Base-by-base conservation (phyloP, 2,888 invertebrate species). In the Atrina japonica region DNA sequence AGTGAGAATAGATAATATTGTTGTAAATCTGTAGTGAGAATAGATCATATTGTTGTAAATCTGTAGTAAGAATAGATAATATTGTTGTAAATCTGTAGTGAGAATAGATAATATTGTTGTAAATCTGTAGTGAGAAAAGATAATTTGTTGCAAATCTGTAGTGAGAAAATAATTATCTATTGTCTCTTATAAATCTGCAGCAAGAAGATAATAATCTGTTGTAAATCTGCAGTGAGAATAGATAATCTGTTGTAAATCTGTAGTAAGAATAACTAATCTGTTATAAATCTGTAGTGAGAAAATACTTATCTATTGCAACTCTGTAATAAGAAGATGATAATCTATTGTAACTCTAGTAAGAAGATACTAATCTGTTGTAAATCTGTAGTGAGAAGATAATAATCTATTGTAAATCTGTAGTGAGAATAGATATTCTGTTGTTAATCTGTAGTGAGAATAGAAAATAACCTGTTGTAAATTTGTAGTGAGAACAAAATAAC, bases 1-100 rank as follows among this genome's bases (percentile, higher is more conserved):
- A n/a, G n/a, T n/a, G n/a, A n/a, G n/a, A 95, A 89, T 96, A 95
- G 0, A 97, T 97, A 73, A 88, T 77, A 40, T 82, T 75, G 23
- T 80, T 77, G 69, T 89, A 90, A 2, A 87, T 74, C 88, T 88
- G 73, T 30, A 77, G 72, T 50, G 14, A 53, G 27, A 67, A n/a
- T n/a, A n/a, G n/a, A n/a, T n/a, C n/a, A n/a, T n/a, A n/a, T n/a
- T n/a, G n/a, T n/a, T n/a, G n/a, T n/a, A n/a, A n/a, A 11, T 41
- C 41, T 41, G 16, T 41, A 41, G 41, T 16, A 41, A 41, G 9
- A 9, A 41, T 41, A 41, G 16, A 41, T 9, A 11, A 14, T 41
- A 14, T 41, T 41, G 41, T 9, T 11, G 9, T 11, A 11, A 9
- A 11, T 41, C 41, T 11, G 9, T n/a, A n/a, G n/a, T n/a, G n/a